These are phyloP conservation scores for Corvus hawaiiensis DNA, from an alignment of 2,113 vertebrate species.

Conservation along the genomic window DNA sequence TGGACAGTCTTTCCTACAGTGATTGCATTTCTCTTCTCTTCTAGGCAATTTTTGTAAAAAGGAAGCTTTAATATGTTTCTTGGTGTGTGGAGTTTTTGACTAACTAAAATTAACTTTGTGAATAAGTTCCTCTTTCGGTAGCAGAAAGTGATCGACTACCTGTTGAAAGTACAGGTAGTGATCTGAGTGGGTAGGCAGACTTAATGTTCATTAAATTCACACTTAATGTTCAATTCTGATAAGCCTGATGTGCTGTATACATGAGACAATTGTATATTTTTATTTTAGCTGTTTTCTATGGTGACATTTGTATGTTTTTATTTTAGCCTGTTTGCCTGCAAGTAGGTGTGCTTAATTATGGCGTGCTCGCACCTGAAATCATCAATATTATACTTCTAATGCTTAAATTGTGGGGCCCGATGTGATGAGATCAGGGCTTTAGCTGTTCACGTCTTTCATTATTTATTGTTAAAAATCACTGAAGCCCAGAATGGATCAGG, in stretches of 20 bases:
- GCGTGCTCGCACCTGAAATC: neutral
- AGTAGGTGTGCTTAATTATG: neutral
- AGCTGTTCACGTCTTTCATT: neutral
- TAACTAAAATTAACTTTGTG: neutral
- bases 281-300: conserved; percentile 24
- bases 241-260: neutral
- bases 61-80: neutral
- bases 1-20: neutral
- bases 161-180: neutral
- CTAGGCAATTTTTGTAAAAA: neutral
- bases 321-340: conserved; percentile 28
- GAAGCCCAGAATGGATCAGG: conserved; percentile 9
- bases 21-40: neutral
- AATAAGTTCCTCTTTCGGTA: neutral
- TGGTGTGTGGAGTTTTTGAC: neutral
- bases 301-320: neutral
- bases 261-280: neutral
- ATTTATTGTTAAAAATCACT: conserved; percentile 19
- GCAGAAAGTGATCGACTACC: neutral
- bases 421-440: conserved; percentile 4
- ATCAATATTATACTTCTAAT: neutral
- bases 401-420: neutral
- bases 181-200: neutral
- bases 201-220: neutral
- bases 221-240: neutral